Evolutionary conservation across 1,140 invertebrate species (phyloP), one percentile per base, ranked within the genome.

Genomic region (Melitaea cinxia): DNA sequence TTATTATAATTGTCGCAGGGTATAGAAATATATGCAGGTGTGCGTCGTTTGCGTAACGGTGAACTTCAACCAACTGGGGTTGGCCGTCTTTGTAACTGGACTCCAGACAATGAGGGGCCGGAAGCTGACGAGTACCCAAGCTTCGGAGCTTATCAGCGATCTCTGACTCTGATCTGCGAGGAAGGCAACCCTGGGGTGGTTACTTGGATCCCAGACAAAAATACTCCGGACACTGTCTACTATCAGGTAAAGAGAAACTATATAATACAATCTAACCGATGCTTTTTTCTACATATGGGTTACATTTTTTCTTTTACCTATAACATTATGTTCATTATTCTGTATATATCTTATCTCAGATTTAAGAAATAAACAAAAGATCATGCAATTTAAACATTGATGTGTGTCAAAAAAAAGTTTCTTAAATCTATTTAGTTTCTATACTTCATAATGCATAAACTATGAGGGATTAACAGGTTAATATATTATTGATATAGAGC

Each of bases 181-280:
- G 91, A 92, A 28, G 97, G 97, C 1, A 94, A 96, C 70, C 96
- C 97, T 0, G 97, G 96, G 1, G 91, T 97, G 4, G 94, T 99
- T 15, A 93, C 94, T 67, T 99, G 97, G 96, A 97, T 94, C 1
- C 97, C 97, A 0, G 96, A 98, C 85, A 89, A 93, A 50, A 93
- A 96, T 65, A 98, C 97, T 1, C 97, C 97, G 0, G 95, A 98
- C 82, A 96, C 95, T 17, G 96, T 98, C 26, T 98, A 98, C 85
- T 98, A 98, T 90, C 97, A 98, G 92, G 96, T 96, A 66, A 17
- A 47, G 10, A 49, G 23, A 26, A 28, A 23, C 35, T 33, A 12
- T 15, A 60, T 37, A 1, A 23, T 33, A n/a, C 15, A 12, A 42
- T 47, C 21, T 17, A 21, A 45, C 19, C 6, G 23, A 12, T 47